These are phyloP conservation scores for Chionoecetes opilio DNA, from an alignment of 1,140 invertebrate genomes.

Conservation along the genomic window DNA sequence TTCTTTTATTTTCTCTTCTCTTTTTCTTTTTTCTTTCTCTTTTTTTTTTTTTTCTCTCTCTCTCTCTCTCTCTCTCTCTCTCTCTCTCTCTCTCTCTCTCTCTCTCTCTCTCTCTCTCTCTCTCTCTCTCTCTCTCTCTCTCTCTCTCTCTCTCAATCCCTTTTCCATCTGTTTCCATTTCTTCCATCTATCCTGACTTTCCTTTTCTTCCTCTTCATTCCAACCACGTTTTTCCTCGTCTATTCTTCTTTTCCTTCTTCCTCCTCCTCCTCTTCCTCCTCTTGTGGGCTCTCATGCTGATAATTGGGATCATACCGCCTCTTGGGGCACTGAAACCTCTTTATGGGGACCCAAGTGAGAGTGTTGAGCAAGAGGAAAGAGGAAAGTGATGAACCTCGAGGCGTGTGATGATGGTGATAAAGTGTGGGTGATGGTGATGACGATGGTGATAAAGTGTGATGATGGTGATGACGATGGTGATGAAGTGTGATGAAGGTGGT, in stretches of 20 bases:
- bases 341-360: not conserved
- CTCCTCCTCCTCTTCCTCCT: constrained; percentile 6
- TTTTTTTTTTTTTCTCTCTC: not conserved
- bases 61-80: not conserved
- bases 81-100: not conserved
- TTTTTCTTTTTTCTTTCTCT: not conserved
- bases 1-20: not conserved
- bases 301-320: constrained; percentile 15
- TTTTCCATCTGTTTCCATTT: not conserved
- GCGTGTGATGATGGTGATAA: too few species aligned
- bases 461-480: too few species aligned
- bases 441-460: too few species aligned
- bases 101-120: not conserved
- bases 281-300: not conserved
- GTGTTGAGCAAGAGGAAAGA: too few species aligned
- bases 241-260: not conserved
- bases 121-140: not conserved
- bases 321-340: not conserved
- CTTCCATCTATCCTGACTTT: not conserved
- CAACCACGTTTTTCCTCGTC: not conserved
- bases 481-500: too few species aligned
- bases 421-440: too few species aligned
- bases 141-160: not conserved
- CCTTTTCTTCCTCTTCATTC: not conserved
- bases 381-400: too few species aligned